Conservation (phyloP, 2,888 invertebrate species). For the Ganaspis brasiliensis region DNA sequence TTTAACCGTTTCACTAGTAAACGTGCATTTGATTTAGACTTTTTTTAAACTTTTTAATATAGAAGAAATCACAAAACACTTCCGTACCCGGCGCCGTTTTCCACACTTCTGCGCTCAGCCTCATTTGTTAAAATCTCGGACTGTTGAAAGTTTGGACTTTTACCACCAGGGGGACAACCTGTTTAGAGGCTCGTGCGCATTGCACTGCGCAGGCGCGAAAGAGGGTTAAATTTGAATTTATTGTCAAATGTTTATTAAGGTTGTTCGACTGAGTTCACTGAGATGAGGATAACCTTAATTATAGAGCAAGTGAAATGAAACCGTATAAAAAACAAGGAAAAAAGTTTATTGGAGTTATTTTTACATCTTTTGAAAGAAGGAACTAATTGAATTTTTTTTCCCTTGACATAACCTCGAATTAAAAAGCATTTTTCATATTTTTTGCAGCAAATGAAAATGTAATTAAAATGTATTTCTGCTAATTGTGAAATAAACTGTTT, state of each 20-base stretch:
- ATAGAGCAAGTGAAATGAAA: too few species aligned
- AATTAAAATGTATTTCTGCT: too few species aligned
- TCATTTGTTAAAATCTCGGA: not conserved
- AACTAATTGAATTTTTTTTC: too few species aligned
- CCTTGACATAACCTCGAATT: too few species aligned
- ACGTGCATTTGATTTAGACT: conserved; percentile 41
- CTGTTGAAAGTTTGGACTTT: not conserved
- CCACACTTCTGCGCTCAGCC: conserved; percentile 67
- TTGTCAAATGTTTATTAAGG: not conserved
- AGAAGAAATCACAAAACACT: not conserved
- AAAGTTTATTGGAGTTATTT: too few species aligned
- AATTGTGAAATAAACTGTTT: too few species aligned
- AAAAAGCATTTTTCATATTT: too few species aligned
- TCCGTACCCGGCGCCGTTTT: conserved; percentile 62
- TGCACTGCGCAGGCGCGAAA: not conserved
- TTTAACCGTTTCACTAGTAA: conserved; percentile 40
- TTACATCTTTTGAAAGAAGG: too few species aligned
- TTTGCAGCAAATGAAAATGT: too few species aligned
- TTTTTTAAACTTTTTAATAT: conserved; percentile 24
- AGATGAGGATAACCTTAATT: too few species aligned
- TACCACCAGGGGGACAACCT: not conserved
- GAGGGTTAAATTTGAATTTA: not conserved
- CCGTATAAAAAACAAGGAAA: too few species aligned
- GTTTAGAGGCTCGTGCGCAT: not conserved
- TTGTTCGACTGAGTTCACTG: too few species aligned